A percentile compares a stretch with the other conserved stretches of the same genome.
Conservation (phyloP, 2,888 invertebrate species). For the Eupithecia inturbata region DNA sequence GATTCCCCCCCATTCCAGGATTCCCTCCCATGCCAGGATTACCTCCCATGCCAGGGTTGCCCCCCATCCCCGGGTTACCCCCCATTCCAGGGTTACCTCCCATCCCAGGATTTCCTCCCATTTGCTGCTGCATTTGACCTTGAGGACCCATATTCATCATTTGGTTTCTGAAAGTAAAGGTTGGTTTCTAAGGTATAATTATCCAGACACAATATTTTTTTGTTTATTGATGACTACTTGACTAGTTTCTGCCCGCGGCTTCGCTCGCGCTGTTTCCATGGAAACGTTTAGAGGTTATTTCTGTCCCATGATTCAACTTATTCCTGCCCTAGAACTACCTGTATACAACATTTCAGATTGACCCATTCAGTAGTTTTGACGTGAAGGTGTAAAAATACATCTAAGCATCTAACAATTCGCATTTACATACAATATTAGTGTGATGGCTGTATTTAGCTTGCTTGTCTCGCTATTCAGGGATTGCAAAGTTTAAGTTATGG, state of each 20-base stretch:
- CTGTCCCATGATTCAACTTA: no score
- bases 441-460: no score
- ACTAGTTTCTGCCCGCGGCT: no score
- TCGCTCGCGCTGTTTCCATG: background rate
- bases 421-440: no score
- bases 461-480: no score
- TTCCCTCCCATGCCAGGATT: constrained; percentile 69
- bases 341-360: no score
- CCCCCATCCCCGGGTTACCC: constrained; percentile 67
- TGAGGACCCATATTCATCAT: constrained; percentile 85
- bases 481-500: no score
- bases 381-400: no score
- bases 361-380: no score
- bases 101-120: constrained; percentile 68
- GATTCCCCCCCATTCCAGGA: constrained; percentile 65
- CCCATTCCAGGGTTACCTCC: constrained; percentile 69
- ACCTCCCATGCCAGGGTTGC: constrained; percentile 66
- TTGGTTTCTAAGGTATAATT: background rate
- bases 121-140: constrained; percentile 79
- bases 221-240: background rate
- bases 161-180: constrained; percentile 70
- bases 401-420: no score
- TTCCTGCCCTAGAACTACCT: no score
- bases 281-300: no score
- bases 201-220: background rate